Evolutionary conservation across 2,113 vertebrate species (phyloP), one percentile per base, ranked within the genome.

Genomic region (Scomber japonicus): DNA sequence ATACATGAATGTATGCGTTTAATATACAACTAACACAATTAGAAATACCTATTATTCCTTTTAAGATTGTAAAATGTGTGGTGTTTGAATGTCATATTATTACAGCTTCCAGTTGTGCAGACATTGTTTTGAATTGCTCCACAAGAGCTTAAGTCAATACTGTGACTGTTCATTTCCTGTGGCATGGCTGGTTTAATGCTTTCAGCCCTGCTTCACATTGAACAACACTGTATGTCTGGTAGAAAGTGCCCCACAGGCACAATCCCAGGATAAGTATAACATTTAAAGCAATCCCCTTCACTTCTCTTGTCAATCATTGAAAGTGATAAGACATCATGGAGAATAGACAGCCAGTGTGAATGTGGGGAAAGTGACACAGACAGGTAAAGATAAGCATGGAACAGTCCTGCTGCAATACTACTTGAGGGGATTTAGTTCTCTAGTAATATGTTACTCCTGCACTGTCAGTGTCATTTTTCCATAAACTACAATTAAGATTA

Each of bases 261-360:
- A 59, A 65, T 53, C 63, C 5, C 12, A 72, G n/a, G 65, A 60
- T 56, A n/a, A 54, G 51, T 40, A 12, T 62, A 55, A 44, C 44
- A 70, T 82, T 80, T 72, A 54, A 16, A 73, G 30, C 24, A 13
- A 73, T 65, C 73, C 27, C 15, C 44, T 40, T 50, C 48, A 65
- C 19, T 64, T 60, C 17, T 70, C 15, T 46, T 31, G 40, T 51
- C 17, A 27, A 44, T 82, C 35, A 62, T 12, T 82, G 21, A 61
- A 24, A 64, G 9, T 40, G 59, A 75, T 74, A 69, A n/a, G 30
- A 71, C 59, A 30, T 62, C 17, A 57, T 13, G 3, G 44, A 40
- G 50, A 73, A 49, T 3, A 54, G 19, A 66, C 45, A 40, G 48
- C 51, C 31, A 53, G 63, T 56, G 19, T 8, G 24, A n/a, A 75